Conservation (phyloP, 2,797 vertebrate genomes). For the Gallirallus australis region DNA sequence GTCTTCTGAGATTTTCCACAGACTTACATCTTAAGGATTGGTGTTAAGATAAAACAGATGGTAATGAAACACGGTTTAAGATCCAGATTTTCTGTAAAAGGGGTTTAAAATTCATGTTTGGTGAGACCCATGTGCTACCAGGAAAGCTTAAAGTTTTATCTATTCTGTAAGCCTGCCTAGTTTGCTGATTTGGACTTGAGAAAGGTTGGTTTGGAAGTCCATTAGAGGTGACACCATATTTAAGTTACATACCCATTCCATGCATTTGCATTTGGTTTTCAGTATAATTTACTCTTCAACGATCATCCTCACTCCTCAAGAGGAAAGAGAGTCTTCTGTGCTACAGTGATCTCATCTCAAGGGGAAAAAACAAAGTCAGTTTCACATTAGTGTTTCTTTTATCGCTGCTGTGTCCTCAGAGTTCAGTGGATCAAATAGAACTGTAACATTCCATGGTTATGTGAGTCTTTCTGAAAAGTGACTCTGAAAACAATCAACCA, state of each 20-base stretch:
- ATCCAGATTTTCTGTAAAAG: neutral
- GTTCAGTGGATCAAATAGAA: neutral
- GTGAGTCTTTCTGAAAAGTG: neutral
- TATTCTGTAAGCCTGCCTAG: neutral
- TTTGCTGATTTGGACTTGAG: neutral
- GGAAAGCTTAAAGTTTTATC: neutral
- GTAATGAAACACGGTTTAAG: neutral
- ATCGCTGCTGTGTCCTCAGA: neutral
- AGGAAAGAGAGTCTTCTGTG: neutral
- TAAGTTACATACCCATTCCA: neutral
- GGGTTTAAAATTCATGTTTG: neutral
- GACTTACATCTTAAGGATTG: neutral
- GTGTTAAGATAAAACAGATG: slow-evolving; percentile 1
- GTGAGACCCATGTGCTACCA: neutral
- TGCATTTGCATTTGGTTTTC: neutral
- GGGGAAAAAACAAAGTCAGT: neutral
- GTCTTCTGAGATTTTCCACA: neutral
- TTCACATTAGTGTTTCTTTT: neutral
- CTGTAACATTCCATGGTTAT: neutral
- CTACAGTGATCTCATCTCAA: neutral
- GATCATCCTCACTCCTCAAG: neutral
- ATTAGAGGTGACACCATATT: accelerated
- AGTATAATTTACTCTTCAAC: neutral
- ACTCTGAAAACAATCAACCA: neutral
- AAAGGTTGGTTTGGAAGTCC: neutral